Evolutionary conservation across 2,888 invertebrate species (phyloP), one percentile per base, ranked within the genome.

Genomic region (Hecatera dysodea): DNA sequence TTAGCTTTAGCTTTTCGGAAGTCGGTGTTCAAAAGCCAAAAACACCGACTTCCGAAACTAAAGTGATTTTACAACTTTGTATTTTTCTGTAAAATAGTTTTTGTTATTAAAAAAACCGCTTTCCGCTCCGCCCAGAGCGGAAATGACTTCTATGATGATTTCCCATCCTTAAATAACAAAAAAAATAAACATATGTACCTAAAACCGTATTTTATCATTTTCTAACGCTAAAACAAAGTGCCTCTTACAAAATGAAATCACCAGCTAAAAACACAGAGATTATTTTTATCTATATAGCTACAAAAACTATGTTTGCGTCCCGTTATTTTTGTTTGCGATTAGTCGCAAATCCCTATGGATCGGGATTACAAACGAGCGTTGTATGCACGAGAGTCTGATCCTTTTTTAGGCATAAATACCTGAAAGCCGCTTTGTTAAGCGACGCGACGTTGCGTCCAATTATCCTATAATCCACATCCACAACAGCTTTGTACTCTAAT

Each of bases 391-490:
- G 82, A 83, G 78, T 76, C 75, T 74, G 64, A 71, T 72, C 69
- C 73, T 83, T 85, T 86, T 87, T 85, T 81, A 78, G 72, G 63
- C 52, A 82, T 84, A 84, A 86, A 85, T 83, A 89, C 85, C 86
- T 83, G 82, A 84, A 87, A 80, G 85, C 84, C 86, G 86, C 86
- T 87, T 88, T 87, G 89, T 87, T 79, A 81, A 80, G 74, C 81
- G 82, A 79, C 75, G 78, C 71, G 39, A 44, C 44, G 44, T 19
- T 78, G 80, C 79, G 86, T 85, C 87, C 90, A 91, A 89, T 90
- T 90, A 90, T 87, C 84, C 87, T 55, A 83, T 89, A 90, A 90
- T 91, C 90, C 88, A 86, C 88, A 87, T 90, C 88, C 88, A 88
- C 89, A 80, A 81, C 71, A 75, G 86, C 83, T 84, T 86, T 88